Conservation (phyloP, 2,797 vertebrate species). For the Acanthurus tractus region DNA sequence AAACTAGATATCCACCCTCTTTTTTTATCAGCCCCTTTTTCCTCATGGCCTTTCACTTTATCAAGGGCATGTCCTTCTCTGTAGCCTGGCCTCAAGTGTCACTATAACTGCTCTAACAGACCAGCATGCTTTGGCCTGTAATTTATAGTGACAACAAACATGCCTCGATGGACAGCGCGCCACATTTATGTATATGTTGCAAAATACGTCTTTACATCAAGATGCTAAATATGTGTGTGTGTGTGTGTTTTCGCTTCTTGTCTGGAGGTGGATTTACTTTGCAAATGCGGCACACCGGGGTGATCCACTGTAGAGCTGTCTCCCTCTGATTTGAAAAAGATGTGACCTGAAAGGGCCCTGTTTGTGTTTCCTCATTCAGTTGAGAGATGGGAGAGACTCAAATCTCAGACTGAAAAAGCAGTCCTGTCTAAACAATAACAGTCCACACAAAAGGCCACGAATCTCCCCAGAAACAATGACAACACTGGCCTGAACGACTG, state of each 20-base stretch:
- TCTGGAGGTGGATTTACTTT: conserved; percentile 59
- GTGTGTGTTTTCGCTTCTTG: neutral
- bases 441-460: conserved; percentile 15
- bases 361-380: conserved; percentile 66
- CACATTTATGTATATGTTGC: conserved; percentile 28
- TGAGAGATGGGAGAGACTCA: conserved; percentile 45
- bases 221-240: conserved; percentile 7
- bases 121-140: conserved; percentile 43
- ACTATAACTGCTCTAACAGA: conserved; percentile 41
- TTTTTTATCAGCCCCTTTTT: conserved; percentile 57
- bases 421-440: conserved; percentile 42
- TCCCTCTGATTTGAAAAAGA: conserved; percentile 70
- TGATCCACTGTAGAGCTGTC: conserved; percentile 34
- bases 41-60: conserved; percentile 64
- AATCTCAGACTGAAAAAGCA: conserved; percentile 52
- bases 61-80: conserved; percentile 76
- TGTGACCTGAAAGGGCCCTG: conserved; percentile 75
- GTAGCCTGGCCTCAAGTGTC: conserved; percentile 60
- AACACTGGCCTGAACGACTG: conserved; percentile 16
- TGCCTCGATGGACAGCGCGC: conserved; percentile 10
- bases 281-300: conserved; percentile 46
- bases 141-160: conserved; percentile 62
- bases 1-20: conserved; percentile 56
- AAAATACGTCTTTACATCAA: conserved; percentile 36
- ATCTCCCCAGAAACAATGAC: conserved; percentile 4